Evolutionary conservation across 2,797 vertebrate species (phyloP).

Genomic region (Melanotaenia trifasciata): DNA sequence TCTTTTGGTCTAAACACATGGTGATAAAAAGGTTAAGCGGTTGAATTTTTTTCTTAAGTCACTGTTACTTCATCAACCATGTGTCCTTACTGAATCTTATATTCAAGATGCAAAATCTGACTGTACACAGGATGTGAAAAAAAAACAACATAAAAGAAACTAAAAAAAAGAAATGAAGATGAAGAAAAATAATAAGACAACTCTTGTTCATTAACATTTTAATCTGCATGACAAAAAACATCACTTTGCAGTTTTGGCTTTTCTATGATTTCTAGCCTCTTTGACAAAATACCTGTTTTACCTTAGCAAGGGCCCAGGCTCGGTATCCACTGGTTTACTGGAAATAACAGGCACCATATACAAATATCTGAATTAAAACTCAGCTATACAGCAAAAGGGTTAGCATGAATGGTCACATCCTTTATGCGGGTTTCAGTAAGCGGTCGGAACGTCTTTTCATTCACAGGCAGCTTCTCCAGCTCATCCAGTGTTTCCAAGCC

Average conservation of each 20-base stretch:
- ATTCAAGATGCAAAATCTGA: not conserved
- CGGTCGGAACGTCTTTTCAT: slow-evolving; percentile 95
- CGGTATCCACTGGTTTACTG: not conserved
- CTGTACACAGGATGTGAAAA: too few species aligned
- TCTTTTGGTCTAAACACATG: not conserved
- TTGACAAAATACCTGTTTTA: slow-evolving; percentile 7
- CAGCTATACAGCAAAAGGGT: slow-evolving; percentile 91
- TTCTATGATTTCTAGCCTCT: not conserved
- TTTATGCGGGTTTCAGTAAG: slow-evolving; percentile 94
- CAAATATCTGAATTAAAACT: not conserved
- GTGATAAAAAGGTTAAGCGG: accelerated
- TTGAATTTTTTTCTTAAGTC: not conserved
- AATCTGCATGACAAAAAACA: not conserved
- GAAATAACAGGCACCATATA: not conserved
- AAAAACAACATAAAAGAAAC: too few species aligned
- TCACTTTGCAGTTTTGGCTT: not conserved
- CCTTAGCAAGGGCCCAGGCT: not conserved
- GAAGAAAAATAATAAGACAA: too few species aligned
- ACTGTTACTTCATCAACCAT: not conserved
- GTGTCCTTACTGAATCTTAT: not conserved
- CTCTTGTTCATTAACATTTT: too few species aligned
- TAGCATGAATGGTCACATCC: slow-evolving; percentile 94
- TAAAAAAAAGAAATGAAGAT: too few species aligned
- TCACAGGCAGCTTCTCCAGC: slow-evolving; percentile 95
- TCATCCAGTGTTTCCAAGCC: slow-evolving; percentile 97